These are phyloP conservation scores for Bucorvus abyssinicus DNA, from an alignment of 2,797 vertebrate species.

Conservation along the genomic window DNA sequence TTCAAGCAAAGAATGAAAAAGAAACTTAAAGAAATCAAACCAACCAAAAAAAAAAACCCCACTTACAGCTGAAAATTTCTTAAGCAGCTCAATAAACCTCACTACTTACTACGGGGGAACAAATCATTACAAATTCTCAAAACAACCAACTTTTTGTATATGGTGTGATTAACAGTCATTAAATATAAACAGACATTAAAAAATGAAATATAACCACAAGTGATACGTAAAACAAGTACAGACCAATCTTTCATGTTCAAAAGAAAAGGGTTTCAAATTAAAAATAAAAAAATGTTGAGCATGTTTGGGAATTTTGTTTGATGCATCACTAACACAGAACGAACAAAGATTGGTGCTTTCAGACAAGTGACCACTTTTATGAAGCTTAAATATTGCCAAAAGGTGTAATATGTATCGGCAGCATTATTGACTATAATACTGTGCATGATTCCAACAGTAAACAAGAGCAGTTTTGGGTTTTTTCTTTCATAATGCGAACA, in stretches of 20 bases:
- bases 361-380: conserved; percentile 72
- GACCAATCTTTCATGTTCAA: conserved; percentile 69
- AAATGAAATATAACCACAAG: conserved; percentile 68
- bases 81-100: conserved; percentile 69
- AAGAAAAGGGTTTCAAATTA: conserved; percentile 33
- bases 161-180: conserved; percentile 68
- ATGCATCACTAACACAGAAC: conserved; percentile 64
- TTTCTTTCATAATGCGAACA: conserved; percentile 56
- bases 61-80: conserved; percentile 68
- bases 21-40: conserved; percentile 83
- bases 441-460: conserved; percentile 59
- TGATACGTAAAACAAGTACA: conserved; percentile 66
- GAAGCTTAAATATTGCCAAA: conserved; percentile 72
- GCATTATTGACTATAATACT: conserved; percentile 45
- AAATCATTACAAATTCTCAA: conserved; percentile 70
- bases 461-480: conserved; percentile 38
- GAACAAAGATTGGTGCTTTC: conserved; percentile 60
- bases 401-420: conserved; percentile 52
- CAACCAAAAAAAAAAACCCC: conserved; percentile 53
- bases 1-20: conserved; percentile 96
- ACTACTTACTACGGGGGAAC: conserved; percentile 60
- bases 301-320: conserved; percentile 55
- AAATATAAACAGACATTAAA: conserved; percentile 72
- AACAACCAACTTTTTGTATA: conserved; percentile 63
- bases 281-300: not conserved